These are phyloP conservation scores for Benitochromis conjunctus DNA, from an alignment of 2,113 vertebrate genomes.

Conservation along the genomic window DNA sequence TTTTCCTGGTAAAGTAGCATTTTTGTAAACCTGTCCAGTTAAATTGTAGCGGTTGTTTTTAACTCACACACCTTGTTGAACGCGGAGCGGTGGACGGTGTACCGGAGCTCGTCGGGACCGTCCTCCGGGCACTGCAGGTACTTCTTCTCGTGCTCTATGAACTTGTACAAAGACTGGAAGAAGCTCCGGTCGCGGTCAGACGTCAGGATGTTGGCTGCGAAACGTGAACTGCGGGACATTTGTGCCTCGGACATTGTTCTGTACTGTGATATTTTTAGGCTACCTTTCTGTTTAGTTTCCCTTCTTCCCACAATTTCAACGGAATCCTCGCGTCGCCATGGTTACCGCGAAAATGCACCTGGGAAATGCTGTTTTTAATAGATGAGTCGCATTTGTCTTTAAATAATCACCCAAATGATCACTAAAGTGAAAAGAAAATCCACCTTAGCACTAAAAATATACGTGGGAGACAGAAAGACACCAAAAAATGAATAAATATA, in stretches of 20 bases:
- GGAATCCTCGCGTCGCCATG: background rate
- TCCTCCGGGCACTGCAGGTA: constrained; percentile 40
- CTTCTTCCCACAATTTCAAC: background rate
- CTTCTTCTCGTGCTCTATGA: constrained; percentile 62
- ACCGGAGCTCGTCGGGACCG: constrained; percentile 62
- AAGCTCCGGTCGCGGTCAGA: constrained; percentile 57
- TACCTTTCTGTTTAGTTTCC: background rate
- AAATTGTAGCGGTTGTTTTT: rapidly evolving
- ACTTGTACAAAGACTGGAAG: constrained; percentile 49
- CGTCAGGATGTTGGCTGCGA: background rate
- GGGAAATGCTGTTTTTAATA: background rate
- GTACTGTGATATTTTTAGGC: rapidly evolving
- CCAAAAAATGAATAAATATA: background rate
- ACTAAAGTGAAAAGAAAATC: background rate
- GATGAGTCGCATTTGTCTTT: background rate
- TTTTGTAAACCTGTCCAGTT: background rate
- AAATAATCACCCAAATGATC: rapidly evolving
- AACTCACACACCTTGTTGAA: constrained; percentile 60
- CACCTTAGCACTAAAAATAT: rapidly evolving
- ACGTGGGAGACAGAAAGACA: rapidly evolving
- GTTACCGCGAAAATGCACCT: background rate
- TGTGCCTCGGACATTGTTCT: background rate
- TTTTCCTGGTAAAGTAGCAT: background rate
- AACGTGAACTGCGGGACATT: background rate
- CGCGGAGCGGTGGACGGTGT: constrained; percentile 52